Percentiles rank a stretch among this genome's conserved stretches.
Conservation (phyloP, 1,140 invertebrate species). For the Mesaphorura yosii region DNA sequence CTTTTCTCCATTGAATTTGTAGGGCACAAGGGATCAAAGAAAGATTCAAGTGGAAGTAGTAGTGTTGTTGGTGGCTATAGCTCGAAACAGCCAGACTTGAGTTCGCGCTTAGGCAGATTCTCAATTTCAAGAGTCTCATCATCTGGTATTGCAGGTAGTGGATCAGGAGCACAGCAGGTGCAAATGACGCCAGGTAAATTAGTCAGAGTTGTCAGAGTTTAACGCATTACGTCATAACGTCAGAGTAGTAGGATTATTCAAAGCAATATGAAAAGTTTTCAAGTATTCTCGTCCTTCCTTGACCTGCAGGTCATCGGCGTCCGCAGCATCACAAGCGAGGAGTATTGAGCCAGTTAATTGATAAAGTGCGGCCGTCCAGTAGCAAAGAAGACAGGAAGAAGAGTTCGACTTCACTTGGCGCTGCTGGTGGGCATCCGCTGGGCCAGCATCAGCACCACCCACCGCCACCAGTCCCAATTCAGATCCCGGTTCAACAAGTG, state of each 20-base stretch:
- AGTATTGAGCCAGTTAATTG: conserved; percentile 44
- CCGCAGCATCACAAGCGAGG: conserved; percentile 31
- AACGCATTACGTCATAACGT: too few species aligned
- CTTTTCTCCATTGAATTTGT: too few species aligned
- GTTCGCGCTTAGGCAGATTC: conserved; percentile 18
- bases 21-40: conserved; percentile 3
- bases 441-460: conserved; percentile 13
- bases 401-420: conserved; percentile 12
- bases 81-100: not conserved
- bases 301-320: not conserved
- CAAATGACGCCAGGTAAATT: too few species aligned
- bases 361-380: conserved; percentile 38
- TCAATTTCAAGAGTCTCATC: conserved; percentile 23
- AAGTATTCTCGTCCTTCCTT: not conserved
- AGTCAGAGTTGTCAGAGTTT: too few species aligned
- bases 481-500: not conserved
- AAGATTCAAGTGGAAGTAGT: not conserved
- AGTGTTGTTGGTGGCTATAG: not conserved
- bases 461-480: conserved; percentile 16
- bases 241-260: not conserved
- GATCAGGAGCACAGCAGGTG: too few species aligned
- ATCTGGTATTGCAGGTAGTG: conserved; percentile 1
- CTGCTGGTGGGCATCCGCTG: not conserved
- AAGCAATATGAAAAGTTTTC: not conserved
- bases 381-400: conserved; percentile 29